Evolutionary conservation across 2,113 vertebrate species (phyloP).

Genomic region (Albula goreensis): DNA sequence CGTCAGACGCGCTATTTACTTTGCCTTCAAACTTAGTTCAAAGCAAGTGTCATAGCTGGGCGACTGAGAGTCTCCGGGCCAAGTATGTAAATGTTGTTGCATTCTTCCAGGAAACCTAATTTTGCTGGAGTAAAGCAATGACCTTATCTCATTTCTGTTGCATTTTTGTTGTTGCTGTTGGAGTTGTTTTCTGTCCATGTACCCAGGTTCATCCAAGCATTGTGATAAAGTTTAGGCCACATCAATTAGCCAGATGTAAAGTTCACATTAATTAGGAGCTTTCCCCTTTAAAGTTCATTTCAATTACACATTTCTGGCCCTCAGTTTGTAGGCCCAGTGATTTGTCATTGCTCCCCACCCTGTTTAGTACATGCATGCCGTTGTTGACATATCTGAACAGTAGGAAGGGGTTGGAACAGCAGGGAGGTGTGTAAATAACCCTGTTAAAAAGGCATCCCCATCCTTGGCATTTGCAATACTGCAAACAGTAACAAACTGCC

Average conservation of each 20-base stretch:
- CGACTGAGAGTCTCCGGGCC: neutral
- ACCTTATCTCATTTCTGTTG: conserved; percentile 55
- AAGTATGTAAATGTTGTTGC: neutral
- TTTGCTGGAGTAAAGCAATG: conserved; percentile 51
- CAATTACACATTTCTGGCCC: conserved; percentile 83
- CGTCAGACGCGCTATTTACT: conserved; percentile 23
- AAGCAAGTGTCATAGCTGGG: neutral
- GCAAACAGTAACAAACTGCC: conserved; percentile 34
- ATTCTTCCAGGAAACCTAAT: conserved; percentile 47
- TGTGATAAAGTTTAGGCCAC: conserved; percentile 74
- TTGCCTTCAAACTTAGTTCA: neutral
- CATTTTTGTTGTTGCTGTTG: conserved; percentile 12
- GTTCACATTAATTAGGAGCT: conserved; percentile 86
- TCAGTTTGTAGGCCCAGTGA: conserved; percentile 64
- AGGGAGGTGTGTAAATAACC: conserved; percentile 52
- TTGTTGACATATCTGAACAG: conserved; percentile 41
- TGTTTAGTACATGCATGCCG: conserved; percentile 48
- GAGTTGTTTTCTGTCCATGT: conserved; percentile 45
- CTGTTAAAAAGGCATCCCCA: conserved; percentile 56
- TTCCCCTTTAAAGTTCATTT: conserved; percentile 87
- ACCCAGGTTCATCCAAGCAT: conserved; percentile 56
- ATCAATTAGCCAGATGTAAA: conserved; percentile 81
- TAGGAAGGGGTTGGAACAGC: conserved; percentile 15
- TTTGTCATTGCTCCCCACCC: conserved; percentile 68
- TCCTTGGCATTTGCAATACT: conserved; percentile 72